phyloP scores from a whole-genome alignment of 2,113 vertebrate genomes.

The Pampusana beccarii region DNA sequence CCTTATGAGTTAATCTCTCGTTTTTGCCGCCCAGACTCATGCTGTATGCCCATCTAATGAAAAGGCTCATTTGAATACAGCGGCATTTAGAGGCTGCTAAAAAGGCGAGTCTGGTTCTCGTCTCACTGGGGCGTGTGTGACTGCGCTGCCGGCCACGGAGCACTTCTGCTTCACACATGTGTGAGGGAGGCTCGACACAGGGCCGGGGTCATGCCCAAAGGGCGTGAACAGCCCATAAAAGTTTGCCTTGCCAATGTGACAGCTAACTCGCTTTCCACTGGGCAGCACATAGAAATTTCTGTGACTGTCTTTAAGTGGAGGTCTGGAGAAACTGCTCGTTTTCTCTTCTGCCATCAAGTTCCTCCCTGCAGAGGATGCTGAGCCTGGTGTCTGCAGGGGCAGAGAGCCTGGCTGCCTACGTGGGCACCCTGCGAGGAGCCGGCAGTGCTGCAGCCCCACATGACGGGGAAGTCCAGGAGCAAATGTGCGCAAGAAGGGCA shows the following conservation, averaged over 20 bases:
- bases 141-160: background rate
- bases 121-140: background rate
- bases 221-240: background rate
- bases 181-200: background rate
- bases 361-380: background rate
- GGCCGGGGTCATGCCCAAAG: background rate
- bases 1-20: accelerated
- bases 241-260: background rate
- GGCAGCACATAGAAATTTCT: background rate
- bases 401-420: background rate
- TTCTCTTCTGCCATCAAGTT: background rate
- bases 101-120: background rate
- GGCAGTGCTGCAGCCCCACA: accelerated
- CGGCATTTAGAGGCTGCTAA: background rate
- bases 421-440: background rate
- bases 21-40: background rate
- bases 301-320: background rate
- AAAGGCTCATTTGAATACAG: background rate
- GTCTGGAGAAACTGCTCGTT: background rate
- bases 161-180: conserved; percentile 11
- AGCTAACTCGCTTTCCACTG: background rate
- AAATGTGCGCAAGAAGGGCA: background rate
- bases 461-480: background rate
- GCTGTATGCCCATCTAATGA: background rate
- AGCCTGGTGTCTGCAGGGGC: background rate